Base-by-base conservation (phyloP, 2,113 vertebrate species). In the Chloropsis cyanopogon region DNA sequence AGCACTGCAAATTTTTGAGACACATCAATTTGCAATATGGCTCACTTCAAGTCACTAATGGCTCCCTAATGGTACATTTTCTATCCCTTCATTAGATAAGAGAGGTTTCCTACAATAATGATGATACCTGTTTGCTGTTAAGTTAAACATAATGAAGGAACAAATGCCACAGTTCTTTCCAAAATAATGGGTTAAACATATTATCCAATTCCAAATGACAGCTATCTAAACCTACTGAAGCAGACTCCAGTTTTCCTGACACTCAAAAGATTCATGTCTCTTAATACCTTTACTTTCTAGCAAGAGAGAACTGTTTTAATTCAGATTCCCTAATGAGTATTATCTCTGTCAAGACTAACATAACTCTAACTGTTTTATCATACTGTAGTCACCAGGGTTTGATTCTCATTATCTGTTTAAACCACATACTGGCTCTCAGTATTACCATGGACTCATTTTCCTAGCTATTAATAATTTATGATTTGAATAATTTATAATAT, bases 21-120 rank as follows among this genome's bases (percentile, higher is more conserved):
- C 7, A 77, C 15, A 77, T 84, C 92, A 72, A 92, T 93, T 44
- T 57, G 54, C 50, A 93, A 59, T 56, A 80, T 75, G 49, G 59
- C 54, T 66, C 81, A 80, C 5, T 90, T 92, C 22, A 77, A 64
- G 72, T 31, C 37, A 59, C 71, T 96, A 96, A 91, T 49, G 50
- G 50, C 49, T 61, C 93, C 78, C 69, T 92, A 89, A 97, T 66
- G 23, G 56, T 31, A 77, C 10, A 14, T 87, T 95, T 96, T 90
- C n/a, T 71, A 91, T 82, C 26, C 29, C 50, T 95, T 73, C 82
- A 91, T 68, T 90, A 86, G n/a, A 60, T 63, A 65, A 70, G 53
- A 75, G 28, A 84, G 57, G 17, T 68, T 78, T 87, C 61, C 52
- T 53, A 8, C 44, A 52, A 54, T 25, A n/a, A 84, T 19, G 42